Percentiles rank a stretch among this genome's conserved stretches.
Evolutionary conservation across 2,797 vertebrate species (phyloP).

Genomic region (Pseudocheirus occidentalis): DNA sequence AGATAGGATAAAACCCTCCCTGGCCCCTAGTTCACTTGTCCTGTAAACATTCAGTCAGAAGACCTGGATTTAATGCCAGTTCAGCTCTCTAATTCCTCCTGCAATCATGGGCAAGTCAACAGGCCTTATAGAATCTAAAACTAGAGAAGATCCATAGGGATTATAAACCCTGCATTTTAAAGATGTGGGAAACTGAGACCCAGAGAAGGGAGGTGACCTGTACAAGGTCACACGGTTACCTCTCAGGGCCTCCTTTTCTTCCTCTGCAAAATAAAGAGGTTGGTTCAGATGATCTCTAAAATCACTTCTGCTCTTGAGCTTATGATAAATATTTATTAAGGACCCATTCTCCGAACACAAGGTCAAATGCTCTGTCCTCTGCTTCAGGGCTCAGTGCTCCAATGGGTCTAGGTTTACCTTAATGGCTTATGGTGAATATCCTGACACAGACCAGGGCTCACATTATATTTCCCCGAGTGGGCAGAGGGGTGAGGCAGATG

Average conservation of each 20-base stretch:
- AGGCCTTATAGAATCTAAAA: not conserved
- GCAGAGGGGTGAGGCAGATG: conserved; percentile 63
- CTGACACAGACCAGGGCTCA: not conserved
- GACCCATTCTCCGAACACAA: not conserved
- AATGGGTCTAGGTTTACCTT: not conserved
- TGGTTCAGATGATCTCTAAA: not conserved
- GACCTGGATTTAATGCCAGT: not conserved
- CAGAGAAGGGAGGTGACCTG: not conserved
- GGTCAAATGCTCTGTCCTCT: not conserved
- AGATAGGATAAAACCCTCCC: not conserved
- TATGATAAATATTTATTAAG: not conserved
- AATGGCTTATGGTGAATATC: not conserved
- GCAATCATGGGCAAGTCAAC: not conserved
- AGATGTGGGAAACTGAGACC: not conserved
- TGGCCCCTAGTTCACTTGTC: not conserved
- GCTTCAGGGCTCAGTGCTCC: not conserved
- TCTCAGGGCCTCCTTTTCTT: not conserved
- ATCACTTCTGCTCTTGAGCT: not conserved
- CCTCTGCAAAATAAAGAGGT: not conserved
- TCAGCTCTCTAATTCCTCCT: not conserved
- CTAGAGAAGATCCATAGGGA: not conserved
- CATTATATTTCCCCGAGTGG: not conserved
- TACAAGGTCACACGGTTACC: not conserved
- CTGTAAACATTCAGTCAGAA: not conserved
- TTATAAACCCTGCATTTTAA: not conserved